Base-by-base conservation (phyloP, 1,140 invertebrate species). In the Ericerus pela region DNA sequence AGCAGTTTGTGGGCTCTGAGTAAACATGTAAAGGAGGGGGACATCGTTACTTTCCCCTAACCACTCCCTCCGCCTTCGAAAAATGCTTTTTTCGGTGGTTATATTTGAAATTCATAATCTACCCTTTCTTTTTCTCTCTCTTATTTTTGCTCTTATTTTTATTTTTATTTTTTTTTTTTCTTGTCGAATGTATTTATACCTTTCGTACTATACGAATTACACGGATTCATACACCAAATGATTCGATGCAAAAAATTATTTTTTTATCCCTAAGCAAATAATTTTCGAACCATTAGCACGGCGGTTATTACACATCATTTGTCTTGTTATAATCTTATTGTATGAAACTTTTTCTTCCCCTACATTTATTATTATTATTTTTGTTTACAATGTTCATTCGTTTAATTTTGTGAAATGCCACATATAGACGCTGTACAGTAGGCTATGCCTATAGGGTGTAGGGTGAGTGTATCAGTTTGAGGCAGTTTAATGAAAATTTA, bases 1-100 rank as follows among this genome's bases (percentile, higher is more conserved):
- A 47, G 41, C 41, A 47, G 41, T 47, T n/a, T n/a, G 41, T 47
- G 41, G 41, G 41, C 41, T 47, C 41, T 47, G 41, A 47, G 41
- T 24, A 47, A 47, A 47, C 41, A 47, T 47, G 22, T 24, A n/a
- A n/a, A n/a, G n/a, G n/a, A 24, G 20, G 41, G 41, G 41, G 41
- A 47, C 20, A 18, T 24, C 26, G 26, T 47, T 18, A 18, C 16
- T 47, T 22, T 47, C 26, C 16, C 2, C 3, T n/a, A n/a, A n/a
- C n/a, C n/a, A n/a, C n/a, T n/a, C n/a, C n/a, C n/a, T n/a, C n/a
- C n/a, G n/a, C 41, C 41, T 24, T 6, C n/a, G 6, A 4, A 16
- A 5, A 18, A 18, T 41, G 20, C 22, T 24, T 24, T 24, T 47
- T 47, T 47, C 26, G 18, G 41, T 47, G 14, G 26, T 47, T 24